Percentiles rank a stretch among this genome's conserved stretches.
Conservation (phyloP, 2,888 invertebrate species). For the Marronus borbonicus region DNA sequence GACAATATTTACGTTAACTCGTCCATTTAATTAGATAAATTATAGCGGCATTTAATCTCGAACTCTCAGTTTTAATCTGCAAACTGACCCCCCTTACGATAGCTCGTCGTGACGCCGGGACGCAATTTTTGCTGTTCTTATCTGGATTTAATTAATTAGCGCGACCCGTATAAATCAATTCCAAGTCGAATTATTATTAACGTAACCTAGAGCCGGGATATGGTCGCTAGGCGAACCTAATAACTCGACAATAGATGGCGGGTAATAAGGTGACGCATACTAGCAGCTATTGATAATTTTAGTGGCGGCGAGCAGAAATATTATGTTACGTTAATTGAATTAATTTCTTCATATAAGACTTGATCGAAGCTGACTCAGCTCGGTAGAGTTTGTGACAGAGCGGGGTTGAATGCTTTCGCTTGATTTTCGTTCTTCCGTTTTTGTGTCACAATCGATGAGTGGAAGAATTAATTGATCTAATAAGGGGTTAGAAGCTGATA, state of each 20-base stretch:
- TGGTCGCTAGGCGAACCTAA: background rate
- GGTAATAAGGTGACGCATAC: background rate
- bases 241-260: constrained; percentile 1
- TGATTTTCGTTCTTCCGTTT: background rate
- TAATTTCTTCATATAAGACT: constrained; percentile 1
- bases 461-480: no score
- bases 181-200: constrained; percentile 19
- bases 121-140: constrained; percentile 31
- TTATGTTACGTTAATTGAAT: constrained; percentile 12
- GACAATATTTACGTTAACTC: constrained; percentile 17
- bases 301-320: background rate
- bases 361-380: constrained; percentile 6
- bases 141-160: constrained; percentile 44
- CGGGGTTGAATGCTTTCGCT: background rate
- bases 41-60: background rate
- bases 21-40: constrained; percentile 13
- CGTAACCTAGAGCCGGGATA: background rate
- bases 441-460: no score
- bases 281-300: background rate
- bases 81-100: constrained; percentile 11
- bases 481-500: no score
- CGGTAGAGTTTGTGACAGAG: background rate
- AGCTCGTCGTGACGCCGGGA: background rate
- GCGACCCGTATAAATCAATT: constrained; percentile 36
- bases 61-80: constrained; percentile 31